Evolutionary conservation across 2,888 invertebrate species (phyloP).

Genomic region (Aromia moschata): DNA sequence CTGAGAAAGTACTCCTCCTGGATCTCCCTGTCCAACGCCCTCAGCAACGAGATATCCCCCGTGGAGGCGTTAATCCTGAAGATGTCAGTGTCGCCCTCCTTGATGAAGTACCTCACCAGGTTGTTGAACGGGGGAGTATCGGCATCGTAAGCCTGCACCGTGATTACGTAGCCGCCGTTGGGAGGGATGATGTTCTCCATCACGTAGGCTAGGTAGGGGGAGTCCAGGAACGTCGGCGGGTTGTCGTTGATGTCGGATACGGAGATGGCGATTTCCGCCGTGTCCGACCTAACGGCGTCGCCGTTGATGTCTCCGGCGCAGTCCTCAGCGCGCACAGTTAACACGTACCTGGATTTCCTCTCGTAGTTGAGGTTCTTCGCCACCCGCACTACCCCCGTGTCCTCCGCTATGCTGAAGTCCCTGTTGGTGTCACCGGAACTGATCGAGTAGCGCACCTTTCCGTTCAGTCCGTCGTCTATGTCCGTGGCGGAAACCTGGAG

Average conservation of each 20-base stretch:
- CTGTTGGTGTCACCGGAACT: constrained; percentile 88
- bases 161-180: constrained; percentile 80
- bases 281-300: constrained; percentile 72
- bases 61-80: constrained; percentile 92
- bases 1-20: constrained; percentile 86
- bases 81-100: constrained; percentile 90
- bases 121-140: constrained; percentile 91
- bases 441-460: constrained; percentile 91
- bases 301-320: constrained; percentile 77
- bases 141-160: constrained; percentile 89
- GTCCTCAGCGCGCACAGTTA: constrained; percentile 89
- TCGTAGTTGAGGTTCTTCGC: constrained; percentile 95
- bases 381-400: constrained; percentile 88
- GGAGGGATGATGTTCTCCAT: constrained; percentile 91
- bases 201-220: constrained; percentile 92
- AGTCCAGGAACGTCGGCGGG: constrained; percentile 90
- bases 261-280: constrained; percentile 82
- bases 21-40: constrained; percentile 84
- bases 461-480: constrained; percentile 87
- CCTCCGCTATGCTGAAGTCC: constrained; percentile 91
- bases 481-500: constrained; percentile 86
- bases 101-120: constrained; percentile 90
- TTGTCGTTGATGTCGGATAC: constrained; percentile 95
- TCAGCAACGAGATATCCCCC: constrained; percentile 86
- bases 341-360: constrained; percentile 82